Evolutionary conservation across 2,797 vertebrate species (phyloP), one percentile per base, ranked within the genome.

Genomic region (Onychomys torridus): DNA sequence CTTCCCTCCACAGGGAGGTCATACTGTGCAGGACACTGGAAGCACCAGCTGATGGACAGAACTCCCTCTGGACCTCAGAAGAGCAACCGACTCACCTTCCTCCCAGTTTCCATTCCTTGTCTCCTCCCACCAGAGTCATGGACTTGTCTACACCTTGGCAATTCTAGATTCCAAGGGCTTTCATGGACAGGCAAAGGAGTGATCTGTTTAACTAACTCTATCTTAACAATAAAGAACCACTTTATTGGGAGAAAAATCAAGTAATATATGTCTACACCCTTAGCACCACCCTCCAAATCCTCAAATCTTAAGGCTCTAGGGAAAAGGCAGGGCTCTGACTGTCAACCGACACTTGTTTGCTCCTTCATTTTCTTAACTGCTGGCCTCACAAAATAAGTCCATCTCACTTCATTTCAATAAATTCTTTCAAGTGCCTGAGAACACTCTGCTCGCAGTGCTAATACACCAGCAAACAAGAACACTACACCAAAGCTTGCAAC

Each of bases 381-480:
- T 84, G 10, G 79, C 76, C 17, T 90, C 40, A 79, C 49, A 93
- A 13, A 71, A 71, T 67, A 85, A 89, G 55, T 32, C n/a, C 55
- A 81, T 71, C 9, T 63, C n/a, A 55, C 67, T 93, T 95, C 86
- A 91, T 75, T 89, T 91, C 46, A 82, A 43, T 55, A 95, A 86
- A 67, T 78, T 17, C 61, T 89, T 49, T 76, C 37, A 5, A 76
- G 34, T 40, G 29, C 40, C 77, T 71, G 21, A 67, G 52, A 65
- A 29, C 8, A 82, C 7, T 90, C 43, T 82, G 59, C 57, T 2
- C 27, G 43, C 19, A 77, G 4, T 52, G 55, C 63, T 83, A 69
- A 75, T 4, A 63, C 6, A 83, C 46, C 43, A 76, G 1, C 29
- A 37, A 76, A 65, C 3, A 69, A 17, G 37, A 96, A 81, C 1